Evolutionary conservation across 2,888 invertebrate species (phyloP).

Genomic region (Aleiodes leptofemur): DNA sequence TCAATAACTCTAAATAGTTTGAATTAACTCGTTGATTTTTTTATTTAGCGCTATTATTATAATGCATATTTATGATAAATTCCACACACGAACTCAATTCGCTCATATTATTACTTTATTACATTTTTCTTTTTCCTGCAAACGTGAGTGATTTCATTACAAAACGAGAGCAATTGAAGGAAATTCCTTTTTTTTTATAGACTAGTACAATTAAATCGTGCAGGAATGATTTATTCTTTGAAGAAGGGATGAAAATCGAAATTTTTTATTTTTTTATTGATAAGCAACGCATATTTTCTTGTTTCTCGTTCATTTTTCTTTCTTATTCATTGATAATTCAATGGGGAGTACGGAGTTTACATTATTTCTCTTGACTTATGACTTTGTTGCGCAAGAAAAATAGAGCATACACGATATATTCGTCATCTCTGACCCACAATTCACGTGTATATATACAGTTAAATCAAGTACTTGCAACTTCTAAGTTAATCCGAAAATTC

Average conservation of each 20-base stretch:
- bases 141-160: slow-evolving; percentile 9
- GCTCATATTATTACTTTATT: no score
- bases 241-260: no score
- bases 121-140: no score
- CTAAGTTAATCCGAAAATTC: background rate
- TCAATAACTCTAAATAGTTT: no score
- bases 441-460: background rate
- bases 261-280: background rate
- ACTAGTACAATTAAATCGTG: no score
- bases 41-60: background rate
- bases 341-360: background rate
- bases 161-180: no score
- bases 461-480: background rate
- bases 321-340: background rate
- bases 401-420: slow-evolving; percentile 1
- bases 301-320: background rate
- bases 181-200: no score
- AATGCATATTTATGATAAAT: background rate
- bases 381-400: slow-evolving; percentile 10
- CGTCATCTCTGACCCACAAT: background rate
- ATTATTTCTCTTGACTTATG: slow-evolving; percentile 16
- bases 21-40: background rate
- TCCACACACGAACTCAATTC: background rate
- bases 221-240: no score
- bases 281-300: background rate